Evolutionary conservation across 2,888 invertebrate genomes (phyloP).

Genomic region (Scaptomyza cyrtandrae): DNA sequence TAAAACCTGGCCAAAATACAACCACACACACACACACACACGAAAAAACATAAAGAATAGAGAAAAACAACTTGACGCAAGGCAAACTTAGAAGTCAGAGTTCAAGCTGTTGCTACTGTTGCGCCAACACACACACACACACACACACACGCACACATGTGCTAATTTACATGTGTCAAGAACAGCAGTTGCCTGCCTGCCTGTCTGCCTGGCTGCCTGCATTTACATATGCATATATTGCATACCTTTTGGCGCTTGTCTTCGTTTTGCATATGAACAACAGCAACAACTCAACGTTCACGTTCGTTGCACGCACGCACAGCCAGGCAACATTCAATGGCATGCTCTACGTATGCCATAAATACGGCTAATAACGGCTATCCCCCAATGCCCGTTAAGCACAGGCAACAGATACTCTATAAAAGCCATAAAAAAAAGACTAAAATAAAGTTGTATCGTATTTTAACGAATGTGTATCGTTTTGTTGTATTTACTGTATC

Average conservation of each 20-base stretch:
- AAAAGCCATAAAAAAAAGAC: neutral
- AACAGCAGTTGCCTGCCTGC: constrained; percentile 43
- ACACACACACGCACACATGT: constrained; percentile 15
- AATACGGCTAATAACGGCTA: constrained; percentile 15
- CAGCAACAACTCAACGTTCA: constrained; percentile 3
- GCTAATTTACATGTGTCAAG: constrained; percentile 73
- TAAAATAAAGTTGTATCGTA: no score
- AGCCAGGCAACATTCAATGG: constrained; percentile 7
- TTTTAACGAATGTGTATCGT: neutral
- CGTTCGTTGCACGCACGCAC: constrained; percentile 38
- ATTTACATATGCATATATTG: constrained; percentile 61
- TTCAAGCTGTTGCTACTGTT: constrained; percentile 27
- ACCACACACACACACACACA: constrained; percentile 1
- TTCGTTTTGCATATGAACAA: constrained; percentile 62
- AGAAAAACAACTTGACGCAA: constrained; percentile 1
- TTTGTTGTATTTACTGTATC: neutral
- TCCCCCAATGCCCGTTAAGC: neutral
- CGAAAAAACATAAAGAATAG: neutral
- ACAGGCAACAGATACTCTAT: neutral
- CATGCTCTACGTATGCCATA: constrained; percentile 4
- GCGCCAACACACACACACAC: constrained; percentile 16
- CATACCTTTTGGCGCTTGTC: constrained; percentile 74
- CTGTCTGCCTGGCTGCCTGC: constrained; percentile 60
- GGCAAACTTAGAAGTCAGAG: constrained; percentile 9
- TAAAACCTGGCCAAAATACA: constrained; percentile 20